These are phyloP conservation scores for Acrocyrtus sp. DNA, from an alignment of 2,888 invertebrate genomes.

Conservation along the genomic window DNA sequence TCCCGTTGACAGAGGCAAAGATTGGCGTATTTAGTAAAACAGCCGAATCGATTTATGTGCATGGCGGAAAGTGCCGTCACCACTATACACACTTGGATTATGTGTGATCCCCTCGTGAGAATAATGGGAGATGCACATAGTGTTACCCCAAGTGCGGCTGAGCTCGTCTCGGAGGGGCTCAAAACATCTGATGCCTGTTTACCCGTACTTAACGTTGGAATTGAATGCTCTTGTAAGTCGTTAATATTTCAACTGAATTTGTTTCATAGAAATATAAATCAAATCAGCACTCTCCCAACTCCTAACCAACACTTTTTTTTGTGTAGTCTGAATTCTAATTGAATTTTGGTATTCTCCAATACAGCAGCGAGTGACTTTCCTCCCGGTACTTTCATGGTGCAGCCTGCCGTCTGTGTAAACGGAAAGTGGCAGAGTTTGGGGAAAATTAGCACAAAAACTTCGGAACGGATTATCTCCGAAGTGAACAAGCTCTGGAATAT, in stretches of 20 bases:
- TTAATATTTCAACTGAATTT: no score
- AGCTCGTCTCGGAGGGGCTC: slow-evolving; percentile 12
- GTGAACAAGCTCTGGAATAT: slow-evolving; percentile 56
- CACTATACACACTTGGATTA: slow-evolving; percentile 59
- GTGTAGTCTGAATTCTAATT: no score
- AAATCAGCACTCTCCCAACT: no score
- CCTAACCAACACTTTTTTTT: slow-evolving; percentile 8
- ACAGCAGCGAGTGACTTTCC: slow-evolving; percentile 44
- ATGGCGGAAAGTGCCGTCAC: slow-evolving; percentile 59
- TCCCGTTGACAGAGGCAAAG: slow-evolving; percentile 42
- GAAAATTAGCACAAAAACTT: slow-evolving; percentile 47
- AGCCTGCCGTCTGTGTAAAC: slow-evolving; percentile 57
- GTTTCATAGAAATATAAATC: no score
- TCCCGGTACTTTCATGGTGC: slow-evolving; percentile 60
- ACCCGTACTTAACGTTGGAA: slow-evolving; percentile 40
- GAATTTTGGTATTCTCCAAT: neutral
- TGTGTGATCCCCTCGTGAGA: slow-evolving; percentile 43
- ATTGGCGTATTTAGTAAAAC: slow-evolving; percentile 26
- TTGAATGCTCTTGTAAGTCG: slow-evolving; percentile 36
- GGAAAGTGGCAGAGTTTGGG: slow-evolving; percentile 58
- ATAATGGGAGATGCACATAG: slow-evolving; percentile 25
- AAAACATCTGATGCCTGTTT: slow-evolving; percentile 9
- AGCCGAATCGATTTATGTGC: slow-evolving; percentile 44
- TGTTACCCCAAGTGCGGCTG: slow-evolving; percentile 18
- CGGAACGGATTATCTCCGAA: slow-evolving; percentile 40